Base-by-base conservation (phyloP, 2,797 vertebrate genomes). In the Coilia nasus region DNA sequence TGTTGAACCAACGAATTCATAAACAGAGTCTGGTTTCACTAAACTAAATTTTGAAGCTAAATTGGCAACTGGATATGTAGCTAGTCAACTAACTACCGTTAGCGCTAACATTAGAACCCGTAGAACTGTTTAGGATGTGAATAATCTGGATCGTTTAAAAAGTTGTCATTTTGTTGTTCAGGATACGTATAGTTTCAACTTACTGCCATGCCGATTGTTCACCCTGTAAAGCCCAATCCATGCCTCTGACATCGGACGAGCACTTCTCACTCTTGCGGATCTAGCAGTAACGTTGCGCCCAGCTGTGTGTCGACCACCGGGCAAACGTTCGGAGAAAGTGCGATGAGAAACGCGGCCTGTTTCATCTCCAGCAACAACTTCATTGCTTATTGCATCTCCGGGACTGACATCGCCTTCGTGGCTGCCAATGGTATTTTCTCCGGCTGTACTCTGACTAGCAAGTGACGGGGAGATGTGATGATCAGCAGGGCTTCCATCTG, bases 171-270 rank as follows among this genome's bases (percentile, higher is more conserved):
- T 75, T 17, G 14, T 6, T 28, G 15, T 41, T 17, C 64, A 35
- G 10, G 28, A 35, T 17, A 35, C 14, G 19, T 7, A 35, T 75
- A 3, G 67, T 67, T 75, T 75, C 31, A 35, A 92, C 95, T 92
- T 92, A 96, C 96, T 94, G 89, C 93, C 94, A 84, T 95, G 95
- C 3, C 96, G 93, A 90, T 94, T 95, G 92, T 92, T 95, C 3
- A 96, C 94, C 25, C 95, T 92, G 89, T 96, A 96, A 0, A 96
- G 92, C 85, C 96, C 96, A 89, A 96, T 93, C 95, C 94, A 96
- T 59, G 95, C 94, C 87, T 96, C 96, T 0, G 96, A 96, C 62
- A 95, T 91, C 46, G 96, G 96, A 85, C 96, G 93, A 3, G 92
- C 83, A 67, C 91, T 90, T 54, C 96, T 90, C 28, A 95, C 92